Evolutionary conservation across 2,113 vertebrate species (phyloP).

Genomic region (Macrotus californicus): DNA sequence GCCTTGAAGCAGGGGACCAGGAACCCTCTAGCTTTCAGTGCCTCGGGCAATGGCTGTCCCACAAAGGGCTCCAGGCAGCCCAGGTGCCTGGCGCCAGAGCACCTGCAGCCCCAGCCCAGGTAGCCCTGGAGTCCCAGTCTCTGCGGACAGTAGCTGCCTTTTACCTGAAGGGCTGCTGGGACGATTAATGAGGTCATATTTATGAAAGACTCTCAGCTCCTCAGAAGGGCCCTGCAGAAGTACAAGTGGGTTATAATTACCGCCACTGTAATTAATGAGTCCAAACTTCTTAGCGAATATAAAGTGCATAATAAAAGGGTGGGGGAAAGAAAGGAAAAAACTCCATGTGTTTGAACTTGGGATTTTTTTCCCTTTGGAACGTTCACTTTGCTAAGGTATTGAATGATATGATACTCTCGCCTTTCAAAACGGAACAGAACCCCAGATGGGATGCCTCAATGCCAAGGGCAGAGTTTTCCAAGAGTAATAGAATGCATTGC

Average conservation of each 20-base stretch:
- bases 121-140: neutral
- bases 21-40: neutral
- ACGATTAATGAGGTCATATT: conserved; percentile 27
- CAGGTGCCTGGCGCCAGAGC: neutral
- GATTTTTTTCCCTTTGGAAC: conserved; percentile 8
- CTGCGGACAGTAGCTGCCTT: neutral
- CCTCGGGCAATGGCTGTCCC: neutral
- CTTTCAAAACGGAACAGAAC: conserved; percentile 6
- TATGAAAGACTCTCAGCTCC: conserved; percentile 59
- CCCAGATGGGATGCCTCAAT: neutral
- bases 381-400: conserved; percentile 19
- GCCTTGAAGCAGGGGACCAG: neutral
- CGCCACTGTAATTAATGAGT: conserved; percentile 60
- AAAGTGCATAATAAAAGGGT: conserved; percentile 52
- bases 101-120: neutral
- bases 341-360: conserved; percentile 36
- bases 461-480: conserved; percentile 27
- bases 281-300: conserved; percentile 64
- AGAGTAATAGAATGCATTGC: neutral
- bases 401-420: conserved; percentile 14
- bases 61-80: neutral
- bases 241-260: conserved; percentile 66
- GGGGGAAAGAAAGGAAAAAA: neutral
- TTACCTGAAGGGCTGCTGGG: conserved; percentile 29
- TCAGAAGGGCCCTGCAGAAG: conserved; percentile 65